Percentiles rank a stretch among this genome's conserved stretches.
phyloP scores from a whole-genome alignment of 2,888 invertebrate genomes.

The Pyrgus malvae region DNA sequence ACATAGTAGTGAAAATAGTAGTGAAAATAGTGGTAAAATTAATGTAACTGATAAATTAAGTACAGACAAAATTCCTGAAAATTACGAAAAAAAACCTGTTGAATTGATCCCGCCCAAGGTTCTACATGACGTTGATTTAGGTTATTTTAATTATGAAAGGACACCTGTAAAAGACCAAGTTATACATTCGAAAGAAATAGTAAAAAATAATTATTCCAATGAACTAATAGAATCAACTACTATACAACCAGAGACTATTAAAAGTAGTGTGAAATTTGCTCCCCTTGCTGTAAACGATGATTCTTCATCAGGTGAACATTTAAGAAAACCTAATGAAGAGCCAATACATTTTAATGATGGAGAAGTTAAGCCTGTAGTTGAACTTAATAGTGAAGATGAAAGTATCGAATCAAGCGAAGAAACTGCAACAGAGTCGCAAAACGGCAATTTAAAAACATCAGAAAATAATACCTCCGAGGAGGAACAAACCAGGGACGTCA shows the following conservation, averaged over 20 bases:
- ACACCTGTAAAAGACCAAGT: slow-evolving; percentile 50
- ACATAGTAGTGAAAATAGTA: slow-evolving; percentile 3
- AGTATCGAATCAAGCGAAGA: slow-evolving; percentile 47
- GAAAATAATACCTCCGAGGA: slow-evolving; percentile 12
- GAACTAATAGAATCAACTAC: background rate
- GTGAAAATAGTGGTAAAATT: too few relatives aligned
- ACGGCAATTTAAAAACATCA: slow-evolving; percentile 8
- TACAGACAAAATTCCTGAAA: too few relatives aligned
- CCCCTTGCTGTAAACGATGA: slow-evolving; percentile 16
- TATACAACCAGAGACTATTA: background rate
- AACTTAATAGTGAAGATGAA: slow-evolving; percentile 56
- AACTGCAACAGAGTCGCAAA: slow-evolving; percentile 19
- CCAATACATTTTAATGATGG: slow-evolving; percentile 57
- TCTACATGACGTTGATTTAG: slow-evolving; percentile 47
- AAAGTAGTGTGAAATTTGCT: background rate
- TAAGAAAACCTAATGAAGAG: slow-evolving; percentile 38
- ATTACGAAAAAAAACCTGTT: too few relatives aligned
- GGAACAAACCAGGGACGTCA: slow-evolving; percentile 17
- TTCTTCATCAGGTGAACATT: slow-evolving; percentile 38
- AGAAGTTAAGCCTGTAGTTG: slow-evolving; percentile 69
- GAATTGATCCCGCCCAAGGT: too few relatives aligned
- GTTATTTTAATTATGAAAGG: slow-evolving; percentile 56
- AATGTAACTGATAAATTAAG: too few relatives aligned
- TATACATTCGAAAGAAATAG: slow-evolving; percentile 42
- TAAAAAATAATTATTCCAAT: slow-evolving; percentile 37